phyloP scores from a whole-genome alignment of 2,113 vertebrate genomes.

The Formicarius rufipectus region DNA sequence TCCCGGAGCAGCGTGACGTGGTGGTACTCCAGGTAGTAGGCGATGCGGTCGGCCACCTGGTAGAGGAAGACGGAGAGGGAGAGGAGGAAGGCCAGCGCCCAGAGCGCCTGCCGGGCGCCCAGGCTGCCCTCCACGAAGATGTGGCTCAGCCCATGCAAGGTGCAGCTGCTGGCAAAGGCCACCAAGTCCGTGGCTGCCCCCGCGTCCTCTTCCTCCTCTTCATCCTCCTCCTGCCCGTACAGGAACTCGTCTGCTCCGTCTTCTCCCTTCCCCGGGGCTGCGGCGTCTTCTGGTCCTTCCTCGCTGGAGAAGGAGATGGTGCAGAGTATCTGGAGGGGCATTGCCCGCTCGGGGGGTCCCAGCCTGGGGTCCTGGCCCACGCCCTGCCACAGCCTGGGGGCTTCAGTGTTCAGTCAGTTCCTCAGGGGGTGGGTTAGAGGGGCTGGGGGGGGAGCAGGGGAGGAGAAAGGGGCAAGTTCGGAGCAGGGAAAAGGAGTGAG shows the following conservation, averaged over 20 bases:
- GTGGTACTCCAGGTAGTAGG: slow-evolving; percentile 87
- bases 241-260: background rate
- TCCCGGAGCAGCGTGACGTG: slow-evolving; percentile 89
- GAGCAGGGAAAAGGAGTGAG: background rate
- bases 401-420: background rate
- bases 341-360: slow-evolving; percentile 7
- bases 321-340: slow-evolving; percentile 95
- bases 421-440: background rate
- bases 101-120: slow-evolving; percentile 82
- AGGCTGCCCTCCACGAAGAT: slow-evolving; percentile 86
- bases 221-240: slow-evolving; percentile 48
- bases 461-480: background rate
- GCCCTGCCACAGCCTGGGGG: background rate
- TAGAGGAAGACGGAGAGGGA: slow-evolving; percentile 87
- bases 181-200: slow-evolving; percentile 70
- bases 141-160: slow-evolving; percentile 90
- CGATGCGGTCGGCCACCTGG: slow-evolving; percentile 87
- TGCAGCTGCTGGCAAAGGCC: slow-evolving; percentile 85
- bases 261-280: slow-evolving; percentile 6
- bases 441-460: background rate
- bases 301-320: slow-evolving; percentile 90
- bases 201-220: slow-evolving; percentile 30
- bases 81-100: slow-evolving; percentile 84
- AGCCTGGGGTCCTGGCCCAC: no score
- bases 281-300: slow-evolving; percentile 59